Evolutionary conservation across 64 coral and sea anemone species (phyloP), one percentile per base, ranked within the genome.

Genomic region (Pachyseris speciosa): DNA sequence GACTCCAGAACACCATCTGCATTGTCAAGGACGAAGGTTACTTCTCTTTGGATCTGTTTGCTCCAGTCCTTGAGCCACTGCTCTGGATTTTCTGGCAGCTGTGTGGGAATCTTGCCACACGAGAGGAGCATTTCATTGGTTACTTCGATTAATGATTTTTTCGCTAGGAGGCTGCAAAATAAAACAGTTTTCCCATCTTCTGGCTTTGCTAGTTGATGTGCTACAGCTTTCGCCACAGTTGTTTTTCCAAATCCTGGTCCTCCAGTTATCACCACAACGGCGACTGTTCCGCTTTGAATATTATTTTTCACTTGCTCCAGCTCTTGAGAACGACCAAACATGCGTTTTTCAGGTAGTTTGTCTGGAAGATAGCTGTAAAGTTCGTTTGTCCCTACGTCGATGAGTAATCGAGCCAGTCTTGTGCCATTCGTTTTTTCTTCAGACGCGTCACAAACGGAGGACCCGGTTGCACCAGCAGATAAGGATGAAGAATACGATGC

Each of bases 231-330:
- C 2, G 80, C 80, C 80, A 76, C 47, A 50, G 90, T 69, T 7
- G 90, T 92, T 72, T 92, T 92, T 27, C 90, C 80, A 83, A 69
- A 90, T 28, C 88, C 88, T 37, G 88, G 88, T 11, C 88, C 88
- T 7, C 88, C 88, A n/a, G 88, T 90, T 19, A 90, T 37, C 9
- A 69, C 29, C 24, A 83, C 88, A 10, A 80, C 64, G 2, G 60
- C 12, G 43, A 39, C 4, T 6, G n/a, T 30, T 37, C 34, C 22
- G 11, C 59, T 32, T 20, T 58, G 25, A 16, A 81, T 34, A 32
- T 45, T 7, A 0, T 80, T 1, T 10, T 0, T 27, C 5, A 81
- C 38, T 1, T 70, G 0, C n/a, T 70, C 13, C 7, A 71, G 52
- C 10, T 90, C 75, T 27, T 83, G 4, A 37, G 41, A 34, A 15